These are phyloP conservation scores for Amphilophus citrinellus DNA, from an alignment of 2,113 vertebrate species.

Conservation along the genomic window DNA sequence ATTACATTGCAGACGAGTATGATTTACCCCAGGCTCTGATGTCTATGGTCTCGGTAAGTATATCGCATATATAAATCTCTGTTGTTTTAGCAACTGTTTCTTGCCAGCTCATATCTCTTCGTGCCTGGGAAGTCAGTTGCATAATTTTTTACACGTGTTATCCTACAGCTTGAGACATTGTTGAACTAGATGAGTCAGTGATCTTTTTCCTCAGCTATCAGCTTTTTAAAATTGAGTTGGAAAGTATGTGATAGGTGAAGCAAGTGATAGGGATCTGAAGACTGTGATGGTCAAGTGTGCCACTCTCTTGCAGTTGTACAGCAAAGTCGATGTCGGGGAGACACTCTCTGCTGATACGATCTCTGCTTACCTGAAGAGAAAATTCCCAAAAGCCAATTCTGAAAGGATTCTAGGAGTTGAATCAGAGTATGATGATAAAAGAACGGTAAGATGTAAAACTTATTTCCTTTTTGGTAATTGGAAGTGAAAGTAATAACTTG, in stretches of 20 bases:
- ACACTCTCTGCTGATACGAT: constrained; percentile 85
- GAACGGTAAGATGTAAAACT: constrained; percentile 81
- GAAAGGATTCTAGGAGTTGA: constrained; percentile 84
- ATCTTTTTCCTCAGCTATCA: constrained; percentile 36
- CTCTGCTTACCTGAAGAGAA: constrained; percentile 82
- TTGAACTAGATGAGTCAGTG: constrained; percentile 47
- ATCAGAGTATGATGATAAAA: constrained; percentile 87
- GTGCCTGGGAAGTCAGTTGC: constrained; percentile 39
- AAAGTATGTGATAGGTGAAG: constrained; percentile 27
- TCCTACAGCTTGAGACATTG: constrained; percentile 45
- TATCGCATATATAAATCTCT: constrained; percentile 50
- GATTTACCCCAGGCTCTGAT: constrained; percentile 88
- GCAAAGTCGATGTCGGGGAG: constrained; percentile 79
- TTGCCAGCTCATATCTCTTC: constrained; percentile 25
- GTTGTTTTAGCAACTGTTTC: constrained; percentile 46
- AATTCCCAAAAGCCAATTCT: constrained; percentile 86
- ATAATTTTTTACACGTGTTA: constrained; percentile 44
- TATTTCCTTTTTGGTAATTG: not conserved
- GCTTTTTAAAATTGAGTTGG: constrained; percentile 33
- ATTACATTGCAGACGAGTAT: constrained; percentile 89
- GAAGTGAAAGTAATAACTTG: not conserved
- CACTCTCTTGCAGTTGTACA: constrained; percentile 86
- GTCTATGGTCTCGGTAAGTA: constrained; percentile 88
- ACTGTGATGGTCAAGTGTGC: constrained; percentile 43
- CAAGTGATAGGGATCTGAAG: constrained; percentile 33